Base-by-base conservation (phyloP, 1,140 invertebrate genomes). In the Caligus rogercresseyi region DNA sequence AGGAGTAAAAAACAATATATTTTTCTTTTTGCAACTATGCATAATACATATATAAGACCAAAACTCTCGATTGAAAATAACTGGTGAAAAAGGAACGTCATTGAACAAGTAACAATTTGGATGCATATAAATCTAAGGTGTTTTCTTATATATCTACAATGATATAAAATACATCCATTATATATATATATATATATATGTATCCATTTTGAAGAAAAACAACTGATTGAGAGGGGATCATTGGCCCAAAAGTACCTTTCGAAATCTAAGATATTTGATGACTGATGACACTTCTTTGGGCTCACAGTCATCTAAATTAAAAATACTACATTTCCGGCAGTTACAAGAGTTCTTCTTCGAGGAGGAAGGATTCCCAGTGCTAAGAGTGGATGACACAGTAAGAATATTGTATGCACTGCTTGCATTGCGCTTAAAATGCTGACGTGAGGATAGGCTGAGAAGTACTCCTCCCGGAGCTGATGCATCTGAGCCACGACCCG, bases 251-350 rank as follows among this genome's bases (percentile, higher is more conserved):
- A n/a, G 18, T 60, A 60, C 57, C 57, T 60, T 60, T 43, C 57
- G 25, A 25, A 60, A 60, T 60, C 57, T 60, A 16, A 60, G 57
- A 25, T 60, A 60, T 25, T 60, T 60, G 24, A 60, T 60, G 57
- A 60, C 57, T 18, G 24, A 24, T 1, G 57, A 26, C 23, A 43
- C 57, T 25, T 60, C 57, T 15, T 60, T 60, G 18, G 57, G 57
- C 15, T 60, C 57, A 19, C 57, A 60, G 51, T 60, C 57, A 25
- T 60, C 57, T 21, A 60, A 31, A 31, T 31, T 60, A 25, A 60
- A 60, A n/a, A 60, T 25, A 43, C 57, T 60, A 25, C 57, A 60
- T 31, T 60, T 60, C 24, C 57, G 23, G 26, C 57, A 60, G 16
- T 25, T 60, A 19, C 57, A 60, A 1, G 57, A 60, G n/a, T 25